Conservation (phyloP, 2,113 vertebrate genomes). For the Edolisoma coerulescens region DNA sequence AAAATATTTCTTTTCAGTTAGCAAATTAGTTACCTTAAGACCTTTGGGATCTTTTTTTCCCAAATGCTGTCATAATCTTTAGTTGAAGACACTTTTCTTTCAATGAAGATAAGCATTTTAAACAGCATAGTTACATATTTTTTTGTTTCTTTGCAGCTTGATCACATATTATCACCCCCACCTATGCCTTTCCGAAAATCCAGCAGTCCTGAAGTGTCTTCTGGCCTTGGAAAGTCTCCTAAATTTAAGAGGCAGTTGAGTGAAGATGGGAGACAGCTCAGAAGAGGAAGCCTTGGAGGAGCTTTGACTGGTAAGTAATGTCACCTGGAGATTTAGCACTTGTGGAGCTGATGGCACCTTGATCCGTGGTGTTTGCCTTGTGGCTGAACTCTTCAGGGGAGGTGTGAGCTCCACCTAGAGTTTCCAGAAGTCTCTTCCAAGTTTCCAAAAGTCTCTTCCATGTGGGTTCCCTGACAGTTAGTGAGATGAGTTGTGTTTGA, state of each 20-base stretch:
- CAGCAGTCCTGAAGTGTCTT: slow-evolving; percentile 85
- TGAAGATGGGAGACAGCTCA: slow-evolving; percentile 83
- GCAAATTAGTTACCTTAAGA: not conserved
- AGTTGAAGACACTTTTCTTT: not conserved
- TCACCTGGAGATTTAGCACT: not conserved
- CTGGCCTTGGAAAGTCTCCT: slow-evolving; percentile 69
- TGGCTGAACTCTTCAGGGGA: rapidly evolving
- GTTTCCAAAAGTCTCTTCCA: not conserved
- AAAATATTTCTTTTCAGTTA: not conserved
- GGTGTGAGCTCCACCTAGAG: not conserved
- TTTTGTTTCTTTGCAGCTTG: slow-evolving; percentile 77
- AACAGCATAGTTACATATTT: not conserved
- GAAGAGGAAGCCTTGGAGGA: slow-evolving; percentile 92
- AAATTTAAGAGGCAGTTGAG: slow-evolving; percentile 86
- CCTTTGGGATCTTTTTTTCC: not conserved
- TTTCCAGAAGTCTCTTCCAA: not conserved
- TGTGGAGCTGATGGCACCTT: not conserved
- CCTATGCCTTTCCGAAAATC: slow-evolving; percentile 81
- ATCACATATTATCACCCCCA: slow-evolving; percentile 86
- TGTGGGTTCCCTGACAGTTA: rapidly evolving
- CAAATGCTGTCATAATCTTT: not conserved
- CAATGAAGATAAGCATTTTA: not conserved
- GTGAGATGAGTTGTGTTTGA: not conserved
- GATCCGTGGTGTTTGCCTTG: not conserved
- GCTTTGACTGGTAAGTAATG: slow-evolving; percentile 82